Evolutionary conservation across 2,113 vertebrate species (phyloP).

Genomic region (Columba livia): DNA sequence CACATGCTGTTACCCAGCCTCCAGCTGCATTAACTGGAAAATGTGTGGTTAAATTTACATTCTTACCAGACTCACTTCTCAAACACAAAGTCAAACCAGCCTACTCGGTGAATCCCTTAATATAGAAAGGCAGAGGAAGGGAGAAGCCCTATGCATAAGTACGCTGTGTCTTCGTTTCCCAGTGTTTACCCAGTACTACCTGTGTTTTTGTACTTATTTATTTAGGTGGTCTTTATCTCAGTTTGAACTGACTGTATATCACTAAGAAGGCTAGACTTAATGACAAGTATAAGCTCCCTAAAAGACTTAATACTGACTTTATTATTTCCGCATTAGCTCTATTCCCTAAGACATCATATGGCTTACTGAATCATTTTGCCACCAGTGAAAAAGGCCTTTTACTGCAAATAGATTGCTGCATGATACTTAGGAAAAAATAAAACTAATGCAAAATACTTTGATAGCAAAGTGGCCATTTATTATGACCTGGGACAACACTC

Average conservation of each 20-base stretch:
- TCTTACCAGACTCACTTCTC: not conserved
- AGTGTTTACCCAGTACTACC: not conserved
- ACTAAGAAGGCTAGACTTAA: not conserved
- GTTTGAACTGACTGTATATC: not conserved
- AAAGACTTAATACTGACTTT: not conserved
- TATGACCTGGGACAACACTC: not conserved
- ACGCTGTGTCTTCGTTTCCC: not conserved
- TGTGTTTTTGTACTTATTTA: not conserved
- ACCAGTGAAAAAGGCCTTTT: not conserved
- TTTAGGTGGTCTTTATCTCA: not conserved
- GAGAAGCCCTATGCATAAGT: not conserved
- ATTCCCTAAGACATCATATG: not conserved
- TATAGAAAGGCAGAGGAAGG: not conserved
- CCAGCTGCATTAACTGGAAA: not conserved
- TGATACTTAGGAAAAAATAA: not conserved
- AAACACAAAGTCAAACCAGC: not conserved
- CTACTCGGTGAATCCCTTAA: not conserved
- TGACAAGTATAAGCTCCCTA: not conserved
- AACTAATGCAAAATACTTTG: not conserved
- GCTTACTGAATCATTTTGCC: not conserved
- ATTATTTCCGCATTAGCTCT: not conserved
- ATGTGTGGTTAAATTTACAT: not conserved
- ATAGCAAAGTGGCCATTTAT: not conserved
- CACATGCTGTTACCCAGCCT: not conserved
- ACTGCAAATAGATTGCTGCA: not conserved